Evolutionary conservation across 2,888 invertebrate species (phyloP), one percentile per base, ranked within the genome.

Genomic region (Synanthedon myopaeformis): DNA sequence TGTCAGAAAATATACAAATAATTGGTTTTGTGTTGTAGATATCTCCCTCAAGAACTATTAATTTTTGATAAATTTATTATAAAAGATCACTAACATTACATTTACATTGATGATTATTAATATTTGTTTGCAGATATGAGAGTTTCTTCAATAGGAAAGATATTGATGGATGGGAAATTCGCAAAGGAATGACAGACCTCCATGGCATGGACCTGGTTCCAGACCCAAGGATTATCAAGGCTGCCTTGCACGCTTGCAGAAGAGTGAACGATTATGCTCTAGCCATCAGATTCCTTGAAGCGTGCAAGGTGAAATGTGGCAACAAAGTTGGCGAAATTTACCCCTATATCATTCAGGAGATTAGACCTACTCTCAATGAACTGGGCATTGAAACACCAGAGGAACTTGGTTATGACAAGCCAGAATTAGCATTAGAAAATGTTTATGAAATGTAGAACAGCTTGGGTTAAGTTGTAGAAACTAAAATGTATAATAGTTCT

Each of bases 321-420:
- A 70, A 78, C 54, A 90, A 92, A 64, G 91, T 90, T 3, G 89
- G 90, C 14, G 92, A 93, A 77, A 93, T 96, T 64, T 97, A 95
- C 71, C 96, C 96, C 0, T 97, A 95, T 78, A 89, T 97, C 60
- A 80, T 97, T 56, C 93, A 96, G 80, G 95, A 98, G 89, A 93
- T 99, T 65, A 90, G 91, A 69, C 98, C 99, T 41, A 96, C 97
- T 3, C 89, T 99, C 56, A 91, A 92, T 49, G 98, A 99, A 85
- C 89, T 99, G 56, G 99, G 99, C 51, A 92, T 99, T 64, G 92
- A 92, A 54, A 97, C 98, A 41, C 95, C 95, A 0, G 98, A 98
- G 79, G 96, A 99, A 75, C 89, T 99, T 69, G 98, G 98, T 58
- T 98, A 96, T 71, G 98, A 98, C 83, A 94, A 97, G 84, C 99